Conservation (phyloP, 1,140 invertebrate species). For the Caenorhabditis remanei region DNA sequence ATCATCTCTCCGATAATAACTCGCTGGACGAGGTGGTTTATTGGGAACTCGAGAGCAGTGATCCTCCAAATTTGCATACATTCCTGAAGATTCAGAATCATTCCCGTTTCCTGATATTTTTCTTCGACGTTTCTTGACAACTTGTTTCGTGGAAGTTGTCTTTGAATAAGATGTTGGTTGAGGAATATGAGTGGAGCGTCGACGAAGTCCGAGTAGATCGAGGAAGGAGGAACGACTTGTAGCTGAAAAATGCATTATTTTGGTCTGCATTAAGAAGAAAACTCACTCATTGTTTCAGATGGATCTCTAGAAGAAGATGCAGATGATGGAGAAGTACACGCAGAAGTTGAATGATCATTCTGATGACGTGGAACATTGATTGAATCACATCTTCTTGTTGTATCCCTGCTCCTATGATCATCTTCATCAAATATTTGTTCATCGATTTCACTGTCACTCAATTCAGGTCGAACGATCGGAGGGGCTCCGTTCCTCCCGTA, state of each 20-base stretch:
- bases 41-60: slow-evolving; percentile 12
- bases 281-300: slow-evolving; percentile 63
- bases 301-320: slow-evolving; percentile 60
- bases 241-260: slow-evolving; percentile 25
- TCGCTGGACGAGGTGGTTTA: slow-evolving; percentile 50
- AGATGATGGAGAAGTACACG: slow-evolving; percentile 64
- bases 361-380: slow-evolving; percentile 22
- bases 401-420: slow-evolving; percentile 11
- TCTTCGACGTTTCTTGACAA: slow-evolving; percentile 15
- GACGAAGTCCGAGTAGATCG: slow-evolving; percentile 63
- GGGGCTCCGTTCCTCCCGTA: slow-evolving; percentile 41
- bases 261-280: too few relatives aligned
- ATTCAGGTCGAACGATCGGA: slow-evolving; percentile 65
- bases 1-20: slow-evolving; percentile 58
- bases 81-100: slow-evolving; percentile 38
- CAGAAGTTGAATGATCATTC: slow-evolving; percentile 52
- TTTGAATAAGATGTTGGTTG: slow-evolving; percentile 43
- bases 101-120: slow-evolving; percentile 35
- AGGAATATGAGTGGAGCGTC: slow-evolving; percentile 55
- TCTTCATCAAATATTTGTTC: slow-evolving; percentile 63
- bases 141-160: slow-evolving; percentile 20
- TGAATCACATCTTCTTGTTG: slow-evolving; percentile 50
- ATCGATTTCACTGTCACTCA: slow-evolving; percentile 65
- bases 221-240: slow-evolving; percentile 65
- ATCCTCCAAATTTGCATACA: slow-evolving; percentile 39